A percentile compares a stretch with the other conserved stretches of the same genome.
These are phyloP conservation scores for Oreochromis niloticus DNA, from an alignment of 2,113 vertebrate genomes.

Conservation along the genomic window DNA sequence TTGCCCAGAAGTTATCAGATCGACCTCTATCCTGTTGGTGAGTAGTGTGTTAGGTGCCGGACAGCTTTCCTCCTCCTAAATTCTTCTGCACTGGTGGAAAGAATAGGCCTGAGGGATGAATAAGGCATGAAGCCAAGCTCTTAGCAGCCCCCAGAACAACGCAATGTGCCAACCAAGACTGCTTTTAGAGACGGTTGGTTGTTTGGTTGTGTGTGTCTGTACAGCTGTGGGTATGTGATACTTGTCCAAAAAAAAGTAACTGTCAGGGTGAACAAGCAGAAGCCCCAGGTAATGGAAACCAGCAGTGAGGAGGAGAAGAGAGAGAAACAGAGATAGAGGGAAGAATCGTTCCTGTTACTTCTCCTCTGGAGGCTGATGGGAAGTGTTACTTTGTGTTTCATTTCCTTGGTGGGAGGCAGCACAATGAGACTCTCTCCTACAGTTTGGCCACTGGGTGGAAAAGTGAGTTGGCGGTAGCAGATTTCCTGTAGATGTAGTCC, in stretches of 20 bases:
- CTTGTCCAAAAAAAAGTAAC: neutral
- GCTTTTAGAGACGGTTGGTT: constrained; percentile 23
- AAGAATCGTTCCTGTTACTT: neutral
- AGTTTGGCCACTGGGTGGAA: neutral
- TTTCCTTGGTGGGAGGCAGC: neutral
- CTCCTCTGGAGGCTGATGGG: neutral
- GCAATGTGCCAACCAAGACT: constrained; percentile 15
- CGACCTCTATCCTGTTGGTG: constrained; percentile 13
- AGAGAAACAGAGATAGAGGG: neutral
- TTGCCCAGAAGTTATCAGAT: neutral
- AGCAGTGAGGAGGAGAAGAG: neutral
- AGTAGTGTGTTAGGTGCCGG: neutral
- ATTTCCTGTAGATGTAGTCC: neutral
- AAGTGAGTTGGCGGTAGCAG: neutral
- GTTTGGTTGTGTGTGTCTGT: neutral
- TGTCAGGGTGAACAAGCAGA: constrained; percentile 21
- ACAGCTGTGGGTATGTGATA: neutral
- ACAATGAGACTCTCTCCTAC: neutral
- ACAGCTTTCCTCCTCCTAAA: constrained; percentile 6
- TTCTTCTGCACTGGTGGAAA: constrained; percentile 7
- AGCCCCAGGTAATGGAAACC: constrained; percentile 10
- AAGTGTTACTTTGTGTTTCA: neutral
- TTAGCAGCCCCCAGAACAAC: constrained; percentile 34
- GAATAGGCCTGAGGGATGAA: constrained; percentile 56
- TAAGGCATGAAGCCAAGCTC: constrained; percentile 58